These are phyloP conservation scores for Perizoma affinitatum DNA, from an alignment of 2,888 invertebrate genomes.

Conservation along the genomic window DNA sequence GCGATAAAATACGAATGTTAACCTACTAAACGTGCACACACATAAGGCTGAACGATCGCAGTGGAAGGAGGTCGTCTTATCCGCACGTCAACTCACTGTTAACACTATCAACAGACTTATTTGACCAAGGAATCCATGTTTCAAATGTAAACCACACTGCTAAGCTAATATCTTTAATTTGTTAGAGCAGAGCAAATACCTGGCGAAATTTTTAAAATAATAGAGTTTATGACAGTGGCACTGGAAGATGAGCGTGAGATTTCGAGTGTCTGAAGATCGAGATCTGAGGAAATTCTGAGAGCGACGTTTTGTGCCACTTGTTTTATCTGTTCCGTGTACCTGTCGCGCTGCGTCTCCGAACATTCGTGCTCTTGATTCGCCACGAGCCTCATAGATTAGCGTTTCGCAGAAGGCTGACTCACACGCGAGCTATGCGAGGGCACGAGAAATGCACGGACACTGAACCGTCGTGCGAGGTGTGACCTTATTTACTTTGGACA, in stretches of 20 bases:
- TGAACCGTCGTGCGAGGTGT: constrained; percentile 46
- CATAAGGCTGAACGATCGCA: constrained; percentile 14
- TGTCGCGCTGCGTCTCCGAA: constrained; percentile 4
- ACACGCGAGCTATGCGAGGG: constrained; percentile 50
- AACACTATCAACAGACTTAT: constrained; percentile 29
- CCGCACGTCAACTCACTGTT: constrained; percentile 34
- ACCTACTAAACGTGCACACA: constrained; percentile 29
- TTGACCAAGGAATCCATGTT: constrained; percentile 26
- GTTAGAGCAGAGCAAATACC: neutral
- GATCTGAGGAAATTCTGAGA: neutral
- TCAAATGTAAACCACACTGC: constrained; percentile 14
- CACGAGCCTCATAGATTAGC: constrained; percentile 33
- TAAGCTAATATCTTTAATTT: constrained; percentile 2
- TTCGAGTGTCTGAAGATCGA: neutral
- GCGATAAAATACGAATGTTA: constrained; percentile 31
- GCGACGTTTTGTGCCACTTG: neutral
- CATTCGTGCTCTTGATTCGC: constrained; percentile 31
- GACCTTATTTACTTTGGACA: constrained; percentile 51
- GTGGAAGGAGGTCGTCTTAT: constrained; percentile 37
- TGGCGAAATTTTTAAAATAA: neutral
- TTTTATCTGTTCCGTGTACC: neutral
- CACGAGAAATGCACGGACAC: constrained; percentile 52
- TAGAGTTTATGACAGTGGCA: neutral
- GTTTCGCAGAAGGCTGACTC: constrained; percentile 49
- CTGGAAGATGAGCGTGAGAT: neutral